phyloP scores from a whole-genome alignment of 2,797 vertebrate genomes.

The Pogoniulus pusillus region DNA sequence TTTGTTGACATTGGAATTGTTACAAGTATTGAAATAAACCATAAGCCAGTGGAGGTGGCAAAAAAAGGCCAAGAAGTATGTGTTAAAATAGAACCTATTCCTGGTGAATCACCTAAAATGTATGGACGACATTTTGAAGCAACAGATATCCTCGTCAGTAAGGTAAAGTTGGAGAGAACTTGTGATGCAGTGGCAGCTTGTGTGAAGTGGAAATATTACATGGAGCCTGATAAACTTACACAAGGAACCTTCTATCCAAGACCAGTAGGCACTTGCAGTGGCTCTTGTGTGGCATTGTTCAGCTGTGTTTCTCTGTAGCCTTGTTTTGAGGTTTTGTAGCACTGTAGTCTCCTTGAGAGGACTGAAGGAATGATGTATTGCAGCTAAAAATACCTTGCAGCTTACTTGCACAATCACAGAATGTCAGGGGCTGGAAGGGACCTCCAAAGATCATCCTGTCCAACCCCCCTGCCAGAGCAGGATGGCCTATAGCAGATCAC shows the following conservation, averaged over 20 bases:
- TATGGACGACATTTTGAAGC: constrained; percentile 97
- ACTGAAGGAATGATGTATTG: not conserved
- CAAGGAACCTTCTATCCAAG: not conserved
- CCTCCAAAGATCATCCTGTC: too few relatives aligned
- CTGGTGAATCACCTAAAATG: constrained; percentile 97
- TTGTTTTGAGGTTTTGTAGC: not conserved
- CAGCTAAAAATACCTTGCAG: not conserved
- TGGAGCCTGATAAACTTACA: not conserved
- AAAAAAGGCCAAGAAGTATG: constrained; percentile 98
- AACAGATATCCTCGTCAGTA: constrained; percentile 93
- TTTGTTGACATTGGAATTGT: constrained; percentile 97
- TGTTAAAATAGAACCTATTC: constrained; percentile 96
- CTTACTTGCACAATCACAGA: not conserved
- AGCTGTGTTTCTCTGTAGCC: accelerated
- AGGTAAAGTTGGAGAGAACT: constrained; percentile 77
- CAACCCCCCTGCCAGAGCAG: too few relatives aligned
- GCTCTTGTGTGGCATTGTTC: accelerated
- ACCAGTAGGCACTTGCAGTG: accelerated
- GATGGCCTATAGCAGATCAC: too few relatives aligned
- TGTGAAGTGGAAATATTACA: not conserved
- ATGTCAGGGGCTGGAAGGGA: too few relatives aligned
- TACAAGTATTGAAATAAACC: constrained; percentile 97
- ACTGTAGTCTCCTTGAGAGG: not conserved
- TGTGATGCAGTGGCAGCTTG: not conserved
- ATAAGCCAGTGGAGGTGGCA: constrained; percentile 90